Evolutionary conservation across 2,797 vertebrate genomes (phyloP).

Genomic region (Rhabdophis nuchalis): DNA sequence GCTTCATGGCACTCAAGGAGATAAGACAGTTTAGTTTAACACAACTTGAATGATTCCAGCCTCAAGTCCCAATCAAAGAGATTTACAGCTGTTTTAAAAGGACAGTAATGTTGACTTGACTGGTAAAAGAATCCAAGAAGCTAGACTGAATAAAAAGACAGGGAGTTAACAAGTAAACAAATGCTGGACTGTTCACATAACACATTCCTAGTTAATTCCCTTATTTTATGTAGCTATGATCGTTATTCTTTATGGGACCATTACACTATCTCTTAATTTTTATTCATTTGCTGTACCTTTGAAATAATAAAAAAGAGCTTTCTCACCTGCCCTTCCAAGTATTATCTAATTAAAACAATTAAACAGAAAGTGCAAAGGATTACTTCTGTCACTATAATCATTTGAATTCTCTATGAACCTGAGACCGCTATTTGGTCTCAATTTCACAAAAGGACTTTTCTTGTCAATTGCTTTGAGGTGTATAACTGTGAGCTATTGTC

Average conservation of each 20-base stretch:
- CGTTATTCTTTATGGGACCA: constrained; percentile 15
- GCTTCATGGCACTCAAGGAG: constrained; percentile 66
- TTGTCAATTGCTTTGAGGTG: constrained; percentile 22
- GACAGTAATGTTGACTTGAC: constrained; percentile 70
- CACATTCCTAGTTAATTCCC: constrained; percentile 13
- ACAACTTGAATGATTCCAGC: constrained; percentile 72
- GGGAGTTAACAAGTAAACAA: constrained; percentile 54
- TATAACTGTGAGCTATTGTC: not conserved
- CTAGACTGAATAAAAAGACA: constrained; percentile 38
- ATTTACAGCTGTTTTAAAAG: constrained; percentile 73
- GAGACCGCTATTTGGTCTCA: constrained; percentile 44
- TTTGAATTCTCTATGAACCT: constrained; percentile 47
- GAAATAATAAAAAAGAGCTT: constrained; percentile 34
- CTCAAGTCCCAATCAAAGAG: constrained; percentile 72
- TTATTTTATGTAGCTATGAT: constrained; percentile 18
- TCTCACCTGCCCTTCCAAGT: constrained; percentile 20
- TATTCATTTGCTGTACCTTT: constrained; percentile 33
- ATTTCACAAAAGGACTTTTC: constrained; percentile 29
- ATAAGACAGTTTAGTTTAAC: constrained; percentile 73
- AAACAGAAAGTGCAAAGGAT: constrained; percentile 68
- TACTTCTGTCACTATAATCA: constrained; percentile 59
- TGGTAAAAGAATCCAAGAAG: constrained; percentile 63
- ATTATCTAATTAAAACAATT: constrained; percentile 67
- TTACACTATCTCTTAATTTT: not conserved
- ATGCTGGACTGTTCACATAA: constrained; percentile 41